phyloP scores from a whole-genome alignment of 2,113 vertebrate genomes.

The Heterotilapia buettikoferi region DNA sequence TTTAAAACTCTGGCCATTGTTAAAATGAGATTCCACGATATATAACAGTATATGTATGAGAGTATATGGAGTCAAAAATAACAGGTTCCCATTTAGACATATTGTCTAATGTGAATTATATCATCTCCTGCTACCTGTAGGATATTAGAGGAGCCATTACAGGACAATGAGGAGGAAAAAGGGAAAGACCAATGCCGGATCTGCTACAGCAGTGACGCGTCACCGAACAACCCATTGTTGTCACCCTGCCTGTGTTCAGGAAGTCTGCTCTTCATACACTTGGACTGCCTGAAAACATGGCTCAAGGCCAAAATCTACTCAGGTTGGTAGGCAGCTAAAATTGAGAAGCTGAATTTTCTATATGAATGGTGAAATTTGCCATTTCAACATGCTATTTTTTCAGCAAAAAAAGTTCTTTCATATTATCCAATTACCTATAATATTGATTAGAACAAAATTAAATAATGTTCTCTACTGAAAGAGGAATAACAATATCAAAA shows the following conservation, averaged over 20 bases:
- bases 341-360: background rate
- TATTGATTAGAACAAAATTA: background rate
- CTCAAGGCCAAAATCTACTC: background rate
- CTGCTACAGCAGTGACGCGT: constrained; percentile 74
- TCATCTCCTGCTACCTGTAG: constrained; percentile 41
- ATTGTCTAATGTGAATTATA: background rate
- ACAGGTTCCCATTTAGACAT: background rate
- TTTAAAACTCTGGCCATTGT: background rate
- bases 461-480: background rate
- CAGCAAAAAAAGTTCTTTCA: accelerated
- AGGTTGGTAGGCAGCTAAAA: background rate
- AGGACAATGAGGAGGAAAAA: constrained; percentile 76
- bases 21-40: background rate
- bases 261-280: background rate
- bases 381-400: background rate
- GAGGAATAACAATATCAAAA: background rate
- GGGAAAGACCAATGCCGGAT: constrained; percentile 80
- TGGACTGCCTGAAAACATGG: background rate
- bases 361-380: background rate
- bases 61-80: background rate
- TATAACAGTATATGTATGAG: background rate
- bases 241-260: constrained; percentile 76
- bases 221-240: constrained; percentile 75
- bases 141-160: constrained; percentile 75
- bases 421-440: accelerated